Base-by-base conservation (phyloP, 2,888 invertebrate species). In the Epinotia nisella region DNA sequence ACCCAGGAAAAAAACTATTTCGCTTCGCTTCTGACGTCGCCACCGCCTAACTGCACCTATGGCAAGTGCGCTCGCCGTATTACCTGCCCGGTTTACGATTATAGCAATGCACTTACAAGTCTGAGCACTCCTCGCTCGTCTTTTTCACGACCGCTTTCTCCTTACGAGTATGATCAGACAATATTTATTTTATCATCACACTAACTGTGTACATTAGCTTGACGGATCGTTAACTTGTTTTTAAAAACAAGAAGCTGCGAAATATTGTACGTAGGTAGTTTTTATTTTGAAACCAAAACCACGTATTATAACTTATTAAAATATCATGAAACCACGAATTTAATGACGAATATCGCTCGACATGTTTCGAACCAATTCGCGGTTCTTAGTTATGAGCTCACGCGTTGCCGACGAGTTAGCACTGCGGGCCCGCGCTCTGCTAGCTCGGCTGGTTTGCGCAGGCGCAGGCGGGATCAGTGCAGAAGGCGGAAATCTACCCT, bases 51-150 rank as follows among this genome's bases (percentile, higher is more conserved):
- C n/a, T 45, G 35, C 58, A 68, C 39, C 49, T 55, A 7, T 45
- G 66, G 39, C 53, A 49, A 70, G 51, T 70, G 55, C 66, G 78
- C 80, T 78, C 78, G 78, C 74, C 78, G 77, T 79, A 82, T 82
- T 83, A 84, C 80, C 82, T 84, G 80, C 75, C 81, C 85, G 85
- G 82, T 88, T 88, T 88, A 89, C 82, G 86, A 69, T 88, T 87
- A 88, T 87, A 83, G 82, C 84, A 78, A 79, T 83, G 83, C 85
- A 85, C 83, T 87, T 83, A 85, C 84, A 81, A 83, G 81, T 82
- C 81, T 80, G 83, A 80, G 76, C 74, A 77, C 75, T 75, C 35
- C 35, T 1, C 9, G 73, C 75, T 78, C 79, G 81, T 79, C 80
- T 82, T 81, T 75, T 75, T 77, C 81, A 78, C 76, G 79, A 81